phyloP scores from a whole-genome alignment of 1,140 invertebrate genomes.

The Tyrophagus putrescentiae region DNA sequence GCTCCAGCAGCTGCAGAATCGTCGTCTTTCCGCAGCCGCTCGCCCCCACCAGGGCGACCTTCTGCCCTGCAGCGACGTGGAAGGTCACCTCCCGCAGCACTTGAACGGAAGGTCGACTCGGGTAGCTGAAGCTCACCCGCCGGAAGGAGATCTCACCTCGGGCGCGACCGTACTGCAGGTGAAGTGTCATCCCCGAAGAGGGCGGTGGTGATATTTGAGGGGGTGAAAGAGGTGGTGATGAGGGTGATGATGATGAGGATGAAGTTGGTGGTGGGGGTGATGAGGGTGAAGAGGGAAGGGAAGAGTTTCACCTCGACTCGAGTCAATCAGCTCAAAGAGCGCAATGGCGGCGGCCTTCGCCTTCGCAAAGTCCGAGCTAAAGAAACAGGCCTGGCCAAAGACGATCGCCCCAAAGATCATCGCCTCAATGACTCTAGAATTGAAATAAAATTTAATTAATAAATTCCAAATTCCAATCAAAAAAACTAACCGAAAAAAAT shows the following conservation, averaged over 20 bases:
- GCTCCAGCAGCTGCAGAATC: constrained; percentile 10
- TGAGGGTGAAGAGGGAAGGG: no score
- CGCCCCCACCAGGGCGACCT: constrained; percentile 63
- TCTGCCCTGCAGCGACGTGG: constrained; percentile 47
- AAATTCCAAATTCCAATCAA: not conserved
- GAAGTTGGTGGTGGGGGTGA: no score
- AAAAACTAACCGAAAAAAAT: not conserved
- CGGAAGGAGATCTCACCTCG: constrained; percentile 55
- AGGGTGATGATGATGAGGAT: no score
- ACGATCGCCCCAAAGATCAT: constrained; percentile 73
- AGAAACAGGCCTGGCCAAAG: constrained; percentile 64
- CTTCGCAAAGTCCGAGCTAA: constrained; percentile 70
- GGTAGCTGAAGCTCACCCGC: constrained; percentile 71
- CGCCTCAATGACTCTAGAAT: constrained; percentile 56
- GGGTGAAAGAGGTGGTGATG: no score
- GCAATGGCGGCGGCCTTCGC: constrained; percentile 57
- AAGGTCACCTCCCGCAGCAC: constrained; percentile 41
- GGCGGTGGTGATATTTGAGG: no score
- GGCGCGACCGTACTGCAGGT: no score
- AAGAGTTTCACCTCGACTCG: no score
- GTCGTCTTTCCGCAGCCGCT: constrained; percentile 69
- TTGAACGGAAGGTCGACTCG: constrained; percentile 61
- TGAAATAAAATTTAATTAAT: constrained; percentile 3
- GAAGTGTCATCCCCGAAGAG: no score
- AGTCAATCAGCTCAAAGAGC: not conserved